A percentile compares a stretch with the other conserved stretches of the same genome.
phyloP scores from a whole-genome alignment of 1,140 invertebrate species.

The Tetragnatha versicolor region DNA sequence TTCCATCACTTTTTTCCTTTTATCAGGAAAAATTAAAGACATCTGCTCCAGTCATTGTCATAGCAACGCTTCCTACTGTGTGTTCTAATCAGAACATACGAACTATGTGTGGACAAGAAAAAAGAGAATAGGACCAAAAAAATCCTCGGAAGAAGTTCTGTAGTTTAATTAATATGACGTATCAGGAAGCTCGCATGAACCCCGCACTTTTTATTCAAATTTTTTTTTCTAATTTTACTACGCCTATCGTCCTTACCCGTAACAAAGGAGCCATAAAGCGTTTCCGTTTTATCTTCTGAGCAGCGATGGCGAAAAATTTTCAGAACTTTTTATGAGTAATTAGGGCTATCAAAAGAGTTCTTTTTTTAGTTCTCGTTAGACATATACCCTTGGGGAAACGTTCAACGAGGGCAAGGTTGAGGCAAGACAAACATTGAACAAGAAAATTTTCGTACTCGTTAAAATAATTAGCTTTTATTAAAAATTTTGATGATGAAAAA shows the following conservation, averaged over 20 bases:
- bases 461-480: conserved; percentile 43
- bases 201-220: not conserved
- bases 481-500: conserved; percentile 8
- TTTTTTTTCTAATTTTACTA: not conserved
- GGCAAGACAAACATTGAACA: conserved; percentile 8
- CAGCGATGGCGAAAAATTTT: conserved; percentile 9
- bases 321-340: conserved; percentile 31
- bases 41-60: conserved; percentile 14
- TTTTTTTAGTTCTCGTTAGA: not conserved
- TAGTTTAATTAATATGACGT: conserved; percentile 32
- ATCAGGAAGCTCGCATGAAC: conserved; percentile 28
- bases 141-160: not conserved
- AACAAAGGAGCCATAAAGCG: conserved; percentile 15
- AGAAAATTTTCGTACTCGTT: conserved; percentile 12
- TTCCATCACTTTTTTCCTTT: not conserved
- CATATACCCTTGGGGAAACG: not conserved
- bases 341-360: conserved; percentile 15
- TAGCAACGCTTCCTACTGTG: not conserved
- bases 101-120: not conserved
- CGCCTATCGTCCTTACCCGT: not conserved
- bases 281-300: conserved; percentile 31
- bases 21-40: not conserved
- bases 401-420: conserved; percentile 10
- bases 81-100: conserved; percentile 20
- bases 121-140: conserved; percentile 7